Percentiles rank a stretch among this genome's conserved stretches.
Conservation (phyloP, 2,113 vertebrate species). For the Phalacrocorax aristotelis region DNA sequence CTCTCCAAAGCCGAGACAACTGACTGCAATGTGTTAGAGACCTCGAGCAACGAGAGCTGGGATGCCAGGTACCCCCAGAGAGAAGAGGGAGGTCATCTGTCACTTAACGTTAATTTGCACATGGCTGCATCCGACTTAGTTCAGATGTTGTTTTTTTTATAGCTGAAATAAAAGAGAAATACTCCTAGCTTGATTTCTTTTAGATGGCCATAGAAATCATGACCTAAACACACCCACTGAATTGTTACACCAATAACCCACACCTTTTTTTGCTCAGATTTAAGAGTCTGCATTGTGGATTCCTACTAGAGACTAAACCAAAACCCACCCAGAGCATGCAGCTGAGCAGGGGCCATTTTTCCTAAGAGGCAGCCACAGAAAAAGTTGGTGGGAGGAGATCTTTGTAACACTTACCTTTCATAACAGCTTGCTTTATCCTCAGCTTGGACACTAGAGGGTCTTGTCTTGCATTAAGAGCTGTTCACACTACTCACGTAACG, state of each 20-base stretch:
- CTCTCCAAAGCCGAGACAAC: no score
- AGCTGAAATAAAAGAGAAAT: not conserved
- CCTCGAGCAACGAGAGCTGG: not conserved
- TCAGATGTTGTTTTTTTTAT: not conserved
- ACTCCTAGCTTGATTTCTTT: not conserved
- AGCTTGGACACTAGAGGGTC: not conserved
- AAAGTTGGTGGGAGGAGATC: rapidly evolving
- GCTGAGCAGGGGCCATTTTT: not conserved
- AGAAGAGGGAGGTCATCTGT: not conserved
- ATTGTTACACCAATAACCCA: not conserved
- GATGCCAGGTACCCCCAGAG: no score
- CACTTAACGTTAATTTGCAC: not conserved
- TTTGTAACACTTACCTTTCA: not conserved
- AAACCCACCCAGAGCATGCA: rapidly evolving
- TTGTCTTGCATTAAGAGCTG: rapidly evolving
- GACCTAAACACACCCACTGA: no score
- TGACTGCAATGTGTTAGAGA: not conserved
- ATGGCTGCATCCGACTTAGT: no score
- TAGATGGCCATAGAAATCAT: not conserved
- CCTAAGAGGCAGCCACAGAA: no score
- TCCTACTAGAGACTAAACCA: not conserved
- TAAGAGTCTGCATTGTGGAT: not conserved
- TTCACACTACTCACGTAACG: rapidly evolving
- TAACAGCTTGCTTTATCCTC: no score
- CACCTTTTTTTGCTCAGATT: not conserved